Evolutionary conservation across 2,888 invertebrate genomes (phyloP).

Genomic region (Meliscaeva auricollis): DNA sequence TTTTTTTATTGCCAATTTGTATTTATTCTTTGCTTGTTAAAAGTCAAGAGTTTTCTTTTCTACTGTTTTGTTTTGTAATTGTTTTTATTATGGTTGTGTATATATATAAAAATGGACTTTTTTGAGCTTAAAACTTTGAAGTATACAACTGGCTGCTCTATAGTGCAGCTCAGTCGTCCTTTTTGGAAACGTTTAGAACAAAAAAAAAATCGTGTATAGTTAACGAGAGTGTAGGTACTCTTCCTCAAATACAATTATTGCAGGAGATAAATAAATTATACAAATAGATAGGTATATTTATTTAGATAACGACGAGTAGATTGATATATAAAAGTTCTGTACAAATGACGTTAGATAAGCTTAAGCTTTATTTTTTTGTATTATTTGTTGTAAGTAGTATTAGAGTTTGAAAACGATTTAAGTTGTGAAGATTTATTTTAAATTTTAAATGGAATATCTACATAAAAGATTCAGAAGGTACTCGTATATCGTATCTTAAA

Average conservation of each 20-base stretch:
- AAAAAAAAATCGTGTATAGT: conserved; percentile 22
- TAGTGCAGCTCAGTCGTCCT: conserved; percentile 9
- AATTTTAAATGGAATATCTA: too few species aligned
- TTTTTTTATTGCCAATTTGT: conserved; percentile 50
- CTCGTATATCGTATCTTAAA: too few species aligned
- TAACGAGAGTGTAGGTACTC: conserved; percentile 22
- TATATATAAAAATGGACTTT: not conserved
- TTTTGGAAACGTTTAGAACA: conserved; percentile 20
- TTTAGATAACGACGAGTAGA: not conserved
- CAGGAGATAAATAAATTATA: not conserved
- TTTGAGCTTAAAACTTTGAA: conserved; percentile 36
- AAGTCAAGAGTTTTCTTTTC: conserved; percentile 30
- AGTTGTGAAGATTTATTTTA: too few species aligned
- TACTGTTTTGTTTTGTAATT: conserved; percentile 3
- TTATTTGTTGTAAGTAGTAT: too few species aligned
- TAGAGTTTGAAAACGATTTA: too few species aligned
- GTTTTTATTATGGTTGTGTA: conserved; percentile 2
- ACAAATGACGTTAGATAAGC: too few species aligned
- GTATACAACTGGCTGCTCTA: not conserved
- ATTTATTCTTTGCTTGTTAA: conserved; percentile 47
- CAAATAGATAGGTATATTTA: not conserved
- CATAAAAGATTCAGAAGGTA: too few species aligned
- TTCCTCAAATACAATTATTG: conserved; percentile 26
- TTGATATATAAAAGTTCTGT: too few species aligned
- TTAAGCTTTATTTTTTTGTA: too few species aligned